Evolutionary conservation across 2,888 invertebrate species (phyloP).

Genomic region (Timema cristinae): DNA sequence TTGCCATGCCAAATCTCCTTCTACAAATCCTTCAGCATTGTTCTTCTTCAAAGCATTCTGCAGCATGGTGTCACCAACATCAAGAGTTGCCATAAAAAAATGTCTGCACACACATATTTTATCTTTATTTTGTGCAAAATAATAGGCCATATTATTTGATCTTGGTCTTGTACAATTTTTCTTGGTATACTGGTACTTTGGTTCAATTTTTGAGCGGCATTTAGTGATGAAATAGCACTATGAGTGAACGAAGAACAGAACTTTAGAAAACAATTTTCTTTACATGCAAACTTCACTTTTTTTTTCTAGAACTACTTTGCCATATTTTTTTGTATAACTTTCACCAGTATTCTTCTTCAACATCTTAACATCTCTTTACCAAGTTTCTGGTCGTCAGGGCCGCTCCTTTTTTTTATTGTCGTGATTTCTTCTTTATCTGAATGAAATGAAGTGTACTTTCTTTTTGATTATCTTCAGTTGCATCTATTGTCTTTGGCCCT

Average conservation of each 20-base stretch:
- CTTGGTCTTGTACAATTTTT: neutral
- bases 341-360: slow-evolving; percentile 13
- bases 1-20: slow-evolving; percentile 30
- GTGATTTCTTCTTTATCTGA: no score
- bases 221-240: neutral
- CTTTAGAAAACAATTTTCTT: slow-evolving; percentile 13
- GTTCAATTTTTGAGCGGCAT: slow-evolving; percentile 2
- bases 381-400: neutral
- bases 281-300: neutral
- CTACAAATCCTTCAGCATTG: slow-evolving; percentile 26
- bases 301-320: neutral
- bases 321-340: slow-evolving; percentile 5
- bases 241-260: slow-evolving; percentile 7
- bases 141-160: slow-evolving; percentile 28
- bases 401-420: no score
- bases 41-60: slow-evolving; percentile 26
- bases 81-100: slow-evolving; percentile 31
- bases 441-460: no score
- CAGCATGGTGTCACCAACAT: slow-evolving; percentile 27
- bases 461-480: no score
- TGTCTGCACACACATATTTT: slow-evolving; percentile 28
- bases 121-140: slow-evolving; percentile 25
- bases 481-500: neutral
- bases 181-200: neutral
- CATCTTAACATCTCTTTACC: slow-evolving; percentile 13